Evolutionary conservation across 2,113 vertebrate species (phyloP).

Genomic region (Cacatua alba): DNA sequence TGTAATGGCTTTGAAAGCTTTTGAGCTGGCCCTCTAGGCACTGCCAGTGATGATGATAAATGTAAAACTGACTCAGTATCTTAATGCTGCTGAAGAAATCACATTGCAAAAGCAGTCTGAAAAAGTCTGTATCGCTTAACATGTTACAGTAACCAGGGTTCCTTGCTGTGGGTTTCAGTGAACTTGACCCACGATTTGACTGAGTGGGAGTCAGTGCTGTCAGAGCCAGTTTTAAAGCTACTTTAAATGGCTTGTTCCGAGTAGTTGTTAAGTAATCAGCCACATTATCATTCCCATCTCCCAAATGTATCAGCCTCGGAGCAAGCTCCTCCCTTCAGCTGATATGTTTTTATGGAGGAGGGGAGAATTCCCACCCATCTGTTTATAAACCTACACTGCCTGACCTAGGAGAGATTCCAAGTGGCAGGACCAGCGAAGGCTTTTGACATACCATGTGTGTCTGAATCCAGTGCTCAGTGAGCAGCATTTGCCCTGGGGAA

Average conservation of each 20-base stretch:
- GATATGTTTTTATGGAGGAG: fast-evolving
- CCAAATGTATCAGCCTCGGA: neutral
- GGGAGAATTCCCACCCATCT: neutral
- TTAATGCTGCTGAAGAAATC: neutral
- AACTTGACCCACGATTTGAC: neutral
- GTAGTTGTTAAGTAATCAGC: neutral
- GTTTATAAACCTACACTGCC: neutral
- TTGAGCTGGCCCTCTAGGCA: neutral
- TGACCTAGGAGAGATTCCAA: neutral
- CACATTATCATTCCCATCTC: neutral
- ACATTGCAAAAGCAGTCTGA: neutral
- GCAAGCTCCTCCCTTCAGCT: neutral
- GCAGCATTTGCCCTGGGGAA: neutral
- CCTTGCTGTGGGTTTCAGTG: neutral
- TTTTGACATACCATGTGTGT: neutral
- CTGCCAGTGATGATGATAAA: neutral
- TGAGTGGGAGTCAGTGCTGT: neutral
- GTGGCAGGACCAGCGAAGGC: too few species aligned
- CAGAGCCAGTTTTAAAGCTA: neutral
- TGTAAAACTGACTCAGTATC: neutral
- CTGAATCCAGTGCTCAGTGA: neutral
- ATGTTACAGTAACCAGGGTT: neutral
- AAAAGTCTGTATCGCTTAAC: neutral
- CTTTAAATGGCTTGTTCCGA: neutral
- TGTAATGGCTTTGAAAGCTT: neutral